Percentiles rank a stretch among this genome's conserved stretches.
phyloP scores from a whole-genome alignment of 1,140 invertebrate species.

The Carposina sasakii region DNA sequence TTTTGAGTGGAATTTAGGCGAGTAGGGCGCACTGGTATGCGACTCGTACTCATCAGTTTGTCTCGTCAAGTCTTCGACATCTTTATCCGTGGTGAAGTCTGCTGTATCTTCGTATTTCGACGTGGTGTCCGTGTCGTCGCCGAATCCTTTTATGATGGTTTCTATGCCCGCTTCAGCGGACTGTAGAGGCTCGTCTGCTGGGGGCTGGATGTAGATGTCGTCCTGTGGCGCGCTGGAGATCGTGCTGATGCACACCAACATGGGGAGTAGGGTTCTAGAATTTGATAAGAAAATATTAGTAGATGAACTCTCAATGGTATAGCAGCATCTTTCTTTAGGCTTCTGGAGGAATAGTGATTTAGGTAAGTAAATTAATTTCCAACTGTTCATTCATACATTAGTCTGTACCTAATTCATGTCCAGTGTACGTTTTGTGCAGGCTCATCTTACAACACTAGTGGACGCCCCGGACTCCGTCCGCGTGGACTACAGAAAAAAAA shows the following conservation, averaged over 20 bases:
- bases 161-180: no score
- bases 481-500: no score
- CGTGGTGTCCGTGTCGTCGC: constrained; percentile 27
- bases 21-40: constrained; percentile 20
- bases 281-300: constrained; percentile 8
- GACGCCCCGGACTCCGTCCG: no score
- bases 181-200: no score
- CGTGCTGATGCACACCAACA: constrained; percentile 21
- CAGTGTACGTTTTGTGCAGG: no score
- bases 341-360: no score
- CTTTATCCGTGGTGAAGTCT: constrained; percentile 23
- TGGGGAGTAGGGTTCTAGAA: constrained; percentile 25
- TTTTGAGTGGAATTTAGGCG: constrained; percentile 36
- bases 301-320: no score
- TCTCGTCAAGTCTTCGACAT: constrained; percentile 16
- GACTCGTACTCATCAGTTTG: constrained; percentile 15
- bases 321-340: no score
- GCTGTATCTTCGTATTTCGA: constrained; percentile 22
- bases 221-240: constrained; percentile 19
- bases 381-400: no score
- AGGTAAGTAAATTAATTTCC: no score
- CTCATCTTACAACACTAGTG: no score
- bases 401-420: no score
- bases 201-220: constrained; percentile 1
- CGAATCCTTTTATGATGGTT: constrained; percentile 19